Evolutionary conservation across 2,113 vertebrate genomes (phyloP).

Genomic region (Potamarius usumacintae): DNA sequence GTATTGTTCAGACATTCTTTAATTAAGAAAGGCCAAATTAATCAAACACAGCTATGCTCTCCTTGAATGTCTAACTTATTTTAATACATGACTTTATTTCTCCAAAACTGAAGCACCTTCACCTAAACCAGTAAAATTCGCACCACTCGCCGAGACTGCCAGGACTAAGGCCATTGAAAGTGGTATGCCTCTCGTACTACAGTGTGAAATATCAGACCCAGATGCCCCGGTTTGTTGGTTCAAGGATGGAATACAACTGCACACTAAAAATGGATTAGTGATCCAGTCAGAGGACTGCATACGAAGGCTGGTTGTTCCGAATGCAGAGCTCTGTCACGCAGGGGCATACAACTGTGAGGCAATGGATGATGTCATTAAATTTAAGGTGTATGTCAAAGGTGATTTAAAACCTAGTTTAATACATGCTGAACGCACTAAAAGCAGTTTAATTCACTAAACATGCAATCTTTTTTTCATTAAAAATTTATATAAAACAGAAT

Average conservation of each 20-base stretch:
- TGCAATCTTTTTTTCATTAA: not conserved
- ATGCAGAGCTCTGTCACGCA: constrained; percentile 38
- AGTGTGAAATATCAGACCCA: constrained; percentile 53
- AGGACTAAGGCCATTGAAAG: constrained; percentile 42
- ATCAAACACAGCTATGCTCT: constrained; percentile 23
- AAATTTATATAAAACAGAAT: not conserved
- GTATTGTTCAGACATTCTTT: constrained; percentile 40
- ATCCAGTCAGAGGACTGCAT: constrained; percentile 54
- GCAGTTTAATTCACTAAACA: not conserved
- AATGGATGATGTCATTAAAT: constrained; percentile 56
- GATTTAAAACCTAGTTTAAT: constrained; percentile 60
- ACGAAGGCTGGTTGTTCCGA: constrained; percentile 49
- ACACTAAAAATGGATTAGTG: constrained; percentile 40
- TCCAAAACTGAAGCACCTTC: constrained; percentile 47
- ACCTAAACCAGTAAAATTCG: constrained; percentile 47
- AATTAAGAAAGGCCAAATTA: constrained; percentile 6
- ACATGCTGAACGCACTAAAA: constrained; percentile 10
- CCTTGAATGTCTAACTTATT: constrained; percentile 31
- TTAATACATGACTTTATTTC: constrained; percentile 41
- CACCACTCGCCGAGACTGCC: constrained; percentile 40
- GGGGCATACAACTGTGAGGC: constrained; percentile 55
- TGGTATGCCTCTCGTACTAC: constrained; percentile 53
- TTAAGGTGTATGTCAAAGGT: constrained; percentile 75
- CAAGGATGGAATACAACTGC: constrained; percentile 55
- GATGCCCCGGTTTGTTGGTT: constrained; percentile 52